A percentile compares a stretch with the other conserved stretches of the same genome.
phyloP scores from a whole-genome alignment of 2,888 invertebrate genomes.

The Caradrina kadenii region DNA sequence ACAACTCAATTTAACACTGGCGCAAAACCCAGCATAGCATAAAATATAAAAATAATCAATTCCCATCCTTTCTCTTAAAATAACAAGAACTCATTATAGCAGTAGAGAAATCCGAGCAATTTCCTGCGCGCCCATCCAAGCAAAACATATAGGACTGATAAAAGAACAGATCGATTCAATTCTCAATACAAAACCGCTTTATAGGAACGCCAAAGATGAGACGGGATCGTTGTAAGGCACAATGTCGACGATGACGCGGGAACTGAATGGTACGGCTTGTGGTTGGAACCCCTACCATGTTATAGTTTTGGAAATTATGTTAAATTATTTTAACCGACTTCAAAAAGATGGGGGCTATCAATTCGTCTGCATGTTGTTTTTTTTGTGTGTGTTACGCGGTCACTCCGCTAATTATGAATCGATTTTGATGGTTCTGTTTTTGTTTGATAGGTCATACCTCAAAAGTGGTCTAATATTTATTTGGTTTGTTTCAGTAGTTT shows the following conservation, averaged over 20 bases:
- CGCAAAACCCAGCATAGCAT: not conserved
- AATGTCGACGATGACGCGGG: constrained; percentile 81
- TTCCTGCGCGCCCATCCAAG: constrained; percentile 55
- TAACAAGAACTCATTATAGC: constrained; percentile 57
- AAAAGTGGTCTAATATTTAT: no score
- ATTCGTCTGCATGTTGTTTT: no score
- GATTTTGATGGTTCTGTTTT: no score
- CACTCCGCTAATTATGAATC: no score
- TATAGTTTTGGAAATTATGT: not conserved
- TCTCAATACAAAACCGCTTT: constrained; percentile 86
- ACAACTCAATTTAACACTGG: no score
- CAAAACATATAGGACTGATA: constrained; percentile 64
- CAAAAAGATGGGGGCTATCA: no score
- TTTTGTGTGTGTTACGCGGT: no score
- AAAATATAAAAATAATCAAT: constrained; percentile 15
- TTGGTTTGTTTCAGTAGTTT: no score
- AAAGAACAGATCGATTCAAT: constrained; percentile 80
- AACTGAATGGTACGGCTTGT: constrained; percentile 71
- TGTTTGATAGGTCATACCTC: no score
- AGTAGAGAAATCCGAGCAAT: constrained; percentile 59
- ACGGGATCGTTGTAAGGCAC: constrained; percentile 74
- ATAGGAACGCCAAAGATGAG: constrained; percentile 80
- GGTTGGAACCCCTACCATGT: constrained; percentile 63
- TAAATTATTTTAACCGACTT: no score
- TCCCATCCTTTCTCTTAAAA: constrained; percentile 24